phyloP scores from a whole-genome alignment of 2,888 invertebrate genomes.

The Zhengitettix transpicula region DNA sequence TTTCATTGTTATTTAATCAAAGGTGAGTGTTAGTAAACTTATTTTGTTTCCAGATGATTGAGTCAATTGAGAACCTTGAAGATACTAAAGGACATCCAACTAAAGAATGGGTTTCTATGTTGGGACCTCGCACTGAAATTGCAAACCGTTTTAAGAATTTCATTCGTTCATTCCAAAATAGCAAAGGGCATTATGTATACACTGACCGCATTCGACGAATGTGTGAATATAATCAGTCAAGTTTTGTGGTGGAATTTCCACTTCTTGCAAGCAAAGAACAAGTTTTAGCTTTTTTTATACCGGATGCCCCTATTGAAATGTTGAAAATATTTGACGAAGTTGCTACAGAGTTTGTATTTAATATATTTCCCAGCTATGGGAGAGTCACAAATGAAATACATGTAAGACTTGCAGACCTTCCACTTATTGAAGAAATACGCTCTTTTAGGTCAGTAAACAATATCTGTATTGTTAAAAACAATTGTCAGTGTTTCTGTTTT shows the following conservation, averaged over 20 bases:
- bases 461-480: background rate
- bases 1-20: background rate
- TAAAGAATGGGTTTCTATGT: slow-evolving; percentile 92
- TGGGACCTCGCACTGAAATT: slow-evolving; percentile 90
- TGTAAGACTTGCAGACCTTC: slow-evolving; percentile 86
- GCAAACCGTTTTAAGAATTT: slow-evolving; percentile 85
- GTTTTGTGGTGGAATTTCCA: slow-evolving; percentile 85
- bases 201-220: slow-evolving; percentile 85
- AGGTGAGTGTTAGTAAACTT: background rate
- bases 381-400: slow-evolving; percentile 87
- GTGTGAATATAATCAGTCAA: slow-evolving; percentile 77
- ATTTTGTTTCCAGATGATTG: slow-evolving; percentile 43
- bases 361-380: slow-evolving; percentile 90
- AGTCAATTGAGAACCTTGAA: slow-evolving; percentile 94
- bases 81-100: slow-evolving; percentile 91
- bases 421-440: slow-evolving; percentile 87
- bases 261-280: slow-evolving; percentile 80
- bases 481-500: background rate
- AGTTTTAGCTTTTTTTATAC: slow-evolving; percentile 88
- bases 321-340: slow-evolving; percentile 91
- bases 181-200: slow-evolving; percentile 73
- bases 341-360: slow-evolving; percentile 80
- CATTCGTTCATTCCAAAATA: slow-evolving; percentile 74
- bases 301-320: slow-evolving; percentile 95
- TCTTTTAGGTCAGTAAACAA: slow-evolving; percentile 50